phyloP scores from a whole-genome alignment of 1,140 invertebrate genomes.

The Globodera ellingtonae region DNA sequence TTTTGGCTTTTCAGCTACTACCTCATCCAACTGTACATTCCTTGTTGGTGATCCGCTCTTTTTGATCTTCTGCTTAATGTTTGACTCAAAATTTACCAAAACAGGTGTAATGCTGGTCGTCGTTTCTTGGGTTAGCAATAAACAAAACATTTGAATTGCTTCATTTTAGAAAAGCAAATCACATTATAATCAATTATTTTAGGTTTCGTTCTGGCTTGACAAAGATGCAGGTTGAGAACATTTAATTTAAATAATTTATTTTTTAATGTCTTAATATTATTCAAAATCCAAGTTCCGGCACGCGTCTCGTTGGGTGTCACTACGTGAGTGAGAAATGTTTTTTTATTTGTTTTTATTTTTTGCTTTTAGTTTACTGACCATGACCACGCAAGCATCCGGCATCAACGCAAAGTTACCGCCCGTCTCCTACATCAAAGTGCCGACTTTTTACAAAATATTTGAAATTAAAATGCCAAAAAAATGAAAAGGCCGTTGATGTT shows the following conservation, averaged over 20 bases:
- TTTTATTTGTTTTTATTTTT: conserved; percentile 46
- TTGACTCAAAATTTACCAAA: conserved; percentile 31
- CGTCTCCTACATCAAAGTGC: conserved; percentile 86
- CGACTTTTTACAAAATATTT: not conserved
- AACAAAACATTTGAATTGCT: conserved; percentile 59
- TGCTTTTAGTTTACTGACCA: conserved; percentile 69
- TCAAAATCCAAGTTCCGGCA: conserved; percentile 74
- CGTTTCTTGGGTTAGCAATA: conserved; percentile 48
- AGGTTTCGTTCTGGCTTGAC: conserved; percentile 96
- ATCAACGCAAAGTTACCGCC: conserved; percentile 94
- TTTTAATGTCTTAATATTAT: not conserved
- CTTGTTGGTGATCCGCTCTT: conserved; percentile 62
- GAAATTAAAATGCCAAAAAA: no score
- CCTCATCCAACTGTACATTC: conserved; percentile 77
- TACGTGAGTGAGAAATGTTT: conserved; percentile 68
- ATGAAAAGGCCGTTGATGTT: conserved; percentile 80
- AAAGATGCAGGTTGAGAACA: conserved; percentile 46
- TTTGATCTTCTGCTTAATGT: not conserved
- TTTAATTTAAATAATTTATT: conserved; percentile 8
- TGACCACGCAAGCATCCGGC: conserved; percentile 94
- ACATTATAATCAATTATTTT: conserved; percentile 70
- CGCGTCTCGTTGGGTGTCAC: conserved; percentile 91
- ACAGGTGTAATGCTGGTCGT: conserved; percentile 24
- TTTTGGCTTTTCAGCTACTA: conserved; percentile 80
- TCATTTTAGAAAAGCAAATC: not conserved